Evolutionary conservation across 2,797 vertebrate species (phyloP), one percentile per base, ranked within the genome.

Genomic region (Myotis myotis): DNA sequence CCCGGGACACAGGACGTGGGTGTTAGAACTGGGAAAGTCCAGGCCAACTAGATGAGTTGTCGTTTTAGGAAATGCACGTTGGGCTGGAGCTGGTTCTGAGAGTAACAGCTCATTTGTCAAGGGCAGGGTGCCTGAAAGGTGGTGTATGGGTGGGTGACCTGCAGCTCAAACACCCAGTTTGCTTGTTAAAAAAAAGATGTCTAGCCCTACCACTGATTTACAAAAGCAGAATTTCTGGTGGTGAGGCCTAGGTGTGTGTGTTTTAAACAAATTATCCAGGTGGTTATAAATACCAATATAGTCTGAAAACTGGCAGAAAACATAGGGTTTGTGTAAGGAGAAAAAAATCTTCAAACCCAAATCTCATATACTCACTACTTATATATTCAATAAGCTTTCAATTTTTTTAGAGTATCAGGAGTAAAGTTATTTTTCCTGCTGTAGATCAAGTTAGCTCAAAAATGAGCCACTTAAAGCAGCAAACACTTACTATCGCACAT

Each of bases 281-380:
- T 64, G 38, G 44, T 86, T 51, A 70, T 64, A 71, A 85, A 86
- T 82, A 64, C 90, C 17, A 53, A 51, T 49, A 1, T n/a, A 76
- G 33, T 49, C 85, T 62, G 33, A 95, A 92, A 96, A 81, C 33
- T n/a, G 28, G 53, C 19, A 70, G 41, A 90, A 76, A 90, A 68
- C n/a, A 41, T 16, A 79, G 38, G 0, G 1, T 81, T 81, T 51
- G 4, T 38, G 8, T 55, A 55, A 71, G 44, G 4, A 28, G 44
- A 47, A 78, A 89, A 76, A 74, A 30, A 16, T 30, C 44, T 66
- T 57, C 68, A 89, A 80, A 49, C 38, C 53, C 33, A 85, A 76
- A 78, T 79, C 33, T 81, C 23, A 57, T 44, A 49, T n/a, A 19
- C 2, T 30, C 6, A 76, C 4, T 47, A 72, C 17, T 70, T 76